Percentiles rank a stretch among this genome's conserved stretches.
These are phyloP conservation scores for Lasioglossum marginatum DNA, from an alignment of 2,888 invertebrate species.

Conservation along the genomic window DNA sequence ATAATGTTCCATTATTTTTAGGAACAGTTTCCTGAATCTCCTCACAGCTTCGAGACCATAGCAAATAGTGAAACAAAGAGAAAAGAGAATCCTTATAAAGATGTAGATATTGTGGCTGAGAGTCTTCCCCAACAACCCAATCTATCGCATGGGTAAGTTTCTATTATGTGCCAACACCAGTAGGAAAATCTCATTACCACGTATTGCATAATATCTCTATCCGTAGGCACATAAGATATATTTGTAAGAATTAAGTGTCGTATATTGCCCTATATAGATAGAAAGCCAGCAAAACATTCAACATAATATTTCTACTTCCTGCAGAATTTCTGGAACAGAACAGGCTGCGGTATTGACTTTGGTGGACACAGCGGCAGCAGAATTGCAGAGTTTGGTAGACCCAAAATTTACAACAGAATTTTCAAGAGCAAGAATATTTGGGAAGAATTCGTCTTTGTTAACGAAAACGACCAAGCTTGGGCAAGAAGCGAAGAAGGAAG, in stretches of 20 bases:
- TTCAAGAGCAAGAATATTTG: constrained; percentile 80
- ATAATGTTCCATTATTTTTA: neutral
- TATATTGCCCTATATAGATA: neutral
- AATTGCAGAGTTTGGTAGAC: constrained; percentile 87
- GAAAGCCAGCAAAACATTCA: neutral
- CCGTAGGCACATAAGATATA: neutral
- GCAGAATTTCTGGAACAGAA: constrained; percentile 88
- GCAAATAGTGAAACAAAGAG: constrained; percentile 49
- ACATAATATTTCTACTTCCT: constrained; percentile 22
- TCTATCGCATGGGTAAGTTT: constrained; percentile 81
- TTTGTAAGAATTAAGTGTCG: neutral
- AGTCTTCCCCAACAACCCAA: constrained; percentile 80
- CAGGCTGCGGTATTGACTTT: constrained; percentile 87
- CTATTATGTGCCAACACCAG: constrained; percentile 22
- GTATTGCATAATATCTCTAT: constrained; percentile 12
- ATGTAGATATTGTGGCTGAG: constrained; percentile 77
- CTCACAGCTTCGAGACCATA: constrained; percentile 48
- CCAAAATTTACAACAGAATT: constrained; percentile 85
- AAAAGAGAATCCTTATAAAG: constrained; percentile 54
- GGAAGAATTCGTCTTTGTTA: constrained; percentile 55
- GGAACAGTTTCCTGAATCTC: constrained; percentile 28
- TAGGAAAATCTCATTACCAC: constrained; percentile 20
- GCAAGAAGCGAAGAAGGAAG: constrained; percentile 24
- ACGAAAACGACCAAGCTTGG: constrained; percentile 13
- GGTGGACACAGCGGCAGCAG: constrained; percentile 87